Evolutionary conservation across 2,113 vertebrate species (phyloP), one percentile per base, ranked within the genome.

Genomic region (Elephas maximus): DNA sequence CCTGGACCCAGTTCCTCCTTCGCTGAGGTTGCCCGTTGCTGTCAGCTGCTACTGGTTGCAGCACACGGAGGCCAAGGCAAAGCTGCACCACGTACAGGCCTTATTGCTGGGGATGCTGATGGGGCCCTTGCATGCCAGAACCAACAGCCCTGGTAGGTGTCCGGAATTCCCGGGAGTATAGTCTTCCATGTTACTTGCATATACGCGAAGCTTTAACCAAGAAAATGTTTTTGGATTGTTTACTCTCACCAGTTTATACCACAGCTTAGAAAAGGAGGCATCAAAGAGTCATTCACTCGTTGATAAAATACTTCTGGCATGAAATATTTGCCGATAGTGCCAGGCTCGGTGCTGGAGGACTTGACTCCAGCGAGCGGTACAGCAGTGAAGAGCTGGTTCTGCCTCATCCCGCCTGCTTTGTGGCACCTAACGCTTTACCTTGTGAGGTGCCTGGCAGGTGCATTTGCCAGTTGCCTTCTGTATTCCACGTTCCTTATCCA

Each of bases 21-120:
- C 96, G 65, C 89, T 99, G 73, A 98, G 98, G 26, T 97, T 99
- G 76, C 98, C 98, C 6, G 0, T 99, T 88, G 99, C 99, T 37
- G 98, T 98, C 78, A 99, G 98, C 0, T 99, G 99, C 98, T 99
- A 98, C 95, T 99, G 99, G 99, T 33, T 99, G 87, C 51, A 44
- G 88, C 93, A 90, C 11, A 96, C 98, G 3, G 98, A 99, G 57
- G 98, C 98, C 53, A 98, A 85, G 95, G 98, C 98, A 0, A 98
- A 97, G 5, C 18, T 97, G 44, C 96, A 96, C 18, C 98, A 99
- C 5, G 94, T 99, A 20, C 99, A 99, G 93, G 99, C 99, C 41
- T 97, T 99, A 53, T 98, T 99, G 94, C 98, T 99, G 92, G 98
- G 97, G 18, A 96, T 99, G 84, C 98, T 99, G 4, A 93, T 84